These are phyloP conservation scores for Mesorhabditis belari DNA, from an alignment of 2,888 invertebrate genomes.

Conservation along the genomic window DNA sequence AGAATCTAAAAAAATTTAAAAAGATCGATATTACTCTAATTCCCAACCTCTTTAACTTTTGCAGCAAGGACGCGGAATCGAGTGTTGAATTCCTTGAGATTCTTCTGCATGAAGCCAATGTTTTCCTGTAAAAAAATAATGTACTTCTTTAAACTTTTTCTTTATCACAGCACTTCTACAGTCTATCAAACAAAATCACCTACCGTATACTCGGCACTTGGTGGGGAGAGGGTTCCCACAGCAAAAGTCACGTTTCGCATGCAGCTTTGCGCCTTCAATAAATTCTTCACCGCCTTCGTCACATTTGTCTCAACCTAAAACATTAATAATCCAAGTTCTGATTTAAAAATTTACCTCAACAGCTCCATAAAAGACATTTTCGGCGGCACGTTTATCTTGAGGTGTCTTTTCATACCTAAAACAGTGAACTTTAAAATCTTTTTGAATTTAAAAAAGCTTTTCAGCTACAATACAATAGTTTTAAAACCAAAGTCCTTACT, in stretches of 20 bases:
- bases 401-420: too few relatives aligned
- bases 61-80: not conserved
- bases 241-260: not conserved
- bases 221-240: not conserved
- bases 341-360: not conserved
- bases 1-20: too few relatives aligned
- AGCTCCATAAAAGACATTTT: not conserved
- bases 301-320: not conserved
- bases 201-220: not conserved
- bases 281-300: not conserved
- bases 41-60: not conserved
- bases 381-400: too few relatives aligned
- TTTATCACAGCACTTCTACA: not conserved
- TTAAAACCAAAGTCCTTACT: too few relatives aligned
- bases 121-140: not conserved
- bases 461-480: too few relatives aligned
- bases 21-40: too few relatives aligned
- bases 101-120: not conserved
- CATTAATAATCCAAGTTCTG: not conserved
- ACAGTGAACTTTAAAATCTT: too few relatives aligned
- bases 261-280: not conserved
- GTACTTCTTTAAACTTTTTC: not conserved
- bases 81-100: not conserved
- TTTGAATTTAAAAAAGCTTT: too few relatives aligned
- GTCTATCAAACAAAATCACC: not conserved